These are phyloP conservation scores for Micromesistius poutassou DNA, from an alignment of 2,797 vertebrate species.

Conservation along the genomic window DNA sequence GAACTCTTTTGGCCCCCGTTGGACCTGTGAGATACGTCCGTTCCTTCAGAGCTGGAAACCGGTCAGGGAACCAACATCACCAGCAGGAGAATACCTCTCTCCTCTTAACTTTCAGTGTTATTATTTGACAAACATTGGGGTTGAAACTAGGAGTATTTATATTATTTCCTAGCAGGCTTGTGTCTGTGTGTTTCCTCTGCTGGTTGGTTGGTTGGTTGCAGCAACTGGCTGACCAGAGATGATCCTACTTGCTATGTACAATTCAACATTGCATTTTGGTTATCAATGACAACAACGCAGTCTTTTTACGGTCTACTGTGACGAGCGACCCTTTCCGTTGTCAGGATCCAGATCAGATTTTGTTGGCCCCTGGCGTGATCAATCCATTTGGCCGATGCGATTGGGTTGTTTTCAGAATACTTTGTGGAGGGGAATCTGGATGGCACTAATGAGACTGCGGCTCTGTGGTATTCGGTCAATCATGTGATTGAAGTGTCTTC, in stretches of 20 bases:
- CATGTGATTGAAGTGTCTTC: not conserved
- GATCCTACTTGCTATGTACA: not conserved
- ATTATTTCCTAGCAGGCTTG: not conserved
- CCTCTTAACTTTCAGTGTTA: not conserved
- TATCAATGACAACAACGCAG: not conserved
- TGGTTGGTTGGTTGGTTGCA: no score
- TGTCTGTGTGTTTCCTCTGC: no score
- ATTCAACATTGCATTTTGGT: not conserved
- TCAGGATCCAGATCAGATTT: not conserved
- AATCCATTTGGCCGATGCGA: not conserved
- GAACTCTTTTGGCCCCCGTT: not conserved
- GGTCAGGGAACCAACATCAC: not conserved
- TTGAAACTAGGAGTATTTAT: not conserved
- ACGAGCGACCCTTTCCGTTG: not conserved
- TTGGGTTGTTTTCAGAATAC: not conserved
- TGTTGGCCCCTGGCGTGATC: not conserved
- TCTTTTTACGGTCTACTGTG: not conserved
- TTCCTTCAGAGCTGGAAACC: not conserved
- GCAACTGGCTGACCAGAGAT: not conserved
- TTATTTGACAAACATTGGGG: not conserved
- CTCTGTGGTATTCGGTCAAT: not conserved
- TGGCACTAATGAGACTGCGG: not conserved
- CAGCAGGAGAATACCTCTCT: not conserved
- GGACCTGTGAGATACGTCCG: not conserved
- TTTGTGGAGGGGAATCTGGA: not conserved